Base-by-base conservation (phyloP, 2,888 invertebrate species). In the Cyclophora punctaria region DNA sequence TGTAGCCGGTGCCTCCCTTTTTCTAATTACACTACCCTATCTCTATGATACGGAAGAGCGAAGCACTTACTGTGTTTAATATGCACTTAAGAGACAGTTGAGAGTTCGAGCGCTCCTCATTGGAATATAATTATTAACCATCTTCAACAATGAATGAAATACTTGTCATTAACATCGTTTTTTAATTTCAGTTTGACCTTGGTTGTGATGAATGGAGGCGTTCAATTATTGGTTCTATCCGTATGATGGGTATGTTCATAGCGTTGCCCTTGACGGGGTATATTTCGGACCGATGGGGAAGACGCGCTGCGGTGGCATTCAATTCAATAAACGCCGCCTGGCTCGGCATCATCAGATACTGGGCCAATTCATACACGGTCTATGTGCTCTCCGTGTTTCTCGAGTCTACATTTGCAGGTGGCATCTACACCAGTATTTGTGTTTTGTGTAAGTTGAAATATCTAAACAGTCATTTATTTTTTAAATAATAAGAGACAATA, bases 281-380 rank as follows among this genome's bases (percentile, higher is more conserved):
- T 60, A 71, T 94, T 42, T 94, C 94, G 0, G 94, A 95, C 80
- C 91, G 90, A 87, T 94, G 89, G 80, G 93, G 93, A 3, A 85
- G 93, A 44, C 89, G 91, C 55, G 79, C 88, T 2, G 85, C 91
- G 1, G 80, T 93, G 53, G 80, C 91, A 35, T 66, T 90, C 58
- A 90, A 90, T 53, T 89, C 91, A 53, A 76, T 91, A 57, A 75
- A 92, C 57, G 91, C 91, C 7, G 91, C 90, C 34, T 74, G 93
- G 63, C 80, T 92, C 47, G 95, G 95, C n/a, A 63, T 93, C 34
- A 66, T 90, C 5, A 90, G 93, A 3, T 81, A 80, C 65, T 82
- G 74, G 62, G 90, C 93, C 7, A 82, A 86, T 20, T 90, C 90
- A 47, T 95, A 94, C 73, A 66, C 83, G 43, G 91, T 90, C 71